These are phyloP conservation scores for Listronotus bonariensis DNA, from an alignment of 1,140 invertebrate species.

Conservation along the genomic window DNA sequence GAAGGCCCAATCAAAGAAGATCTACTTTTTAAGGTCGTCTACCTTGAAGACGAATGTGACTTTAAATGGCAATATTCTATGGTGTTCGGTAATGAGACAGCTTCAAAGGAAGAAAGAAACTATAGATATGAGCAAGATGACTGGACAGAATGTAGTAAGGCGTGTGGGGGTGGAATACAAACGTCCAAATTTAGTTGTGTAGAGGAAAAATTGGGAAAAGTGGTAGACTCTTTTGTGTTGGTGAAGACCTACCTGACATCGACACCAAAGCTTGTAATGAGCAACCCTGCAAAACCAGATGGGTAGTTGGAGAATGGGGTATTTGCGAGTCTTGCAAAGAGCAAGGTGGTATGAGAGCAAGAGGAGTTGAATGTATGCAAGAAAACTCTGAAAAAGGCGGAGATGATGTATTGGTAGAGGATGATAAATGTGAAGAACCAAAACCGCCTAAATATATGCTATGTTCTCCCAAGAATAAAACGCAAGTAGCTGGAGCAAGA, in stretches of 20 bases:
- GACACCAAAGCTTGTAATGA: constrained; percentile 18
- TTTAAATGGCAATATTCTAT: constrained; percentile 14
- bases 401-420: constrained; percentile 13
- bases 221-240: neutral
- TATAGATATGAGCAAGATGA: constrained; percentile 12
- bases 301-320: constrained; percentile 10
- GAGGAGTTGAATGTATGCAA: constrained; percentile 16
- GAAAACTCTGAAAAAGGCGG: constrained; percentile 11
- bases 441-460: constrained; percentile 3
- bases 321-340: neutral
- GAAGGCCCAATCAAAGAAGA: constrained; percentile 13
- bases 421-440: constrained; percentile 12
- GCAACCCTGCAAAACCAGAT: constrained; percentile 14
- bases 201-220: constrained; percentile 16
- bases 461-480: neutral
- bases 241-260: constrained; percentile 6
- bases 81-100: constrained; percentile 13
- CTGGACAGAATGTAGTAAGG: constrained; percentile 14
- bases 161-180: constrained; percentile 10
- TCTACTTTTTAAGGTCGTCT: constrained; percentile 7
- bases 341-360: neutral
- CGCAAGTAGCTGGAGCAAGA: no score
- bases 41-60: neutral
- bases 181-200: constrained; percentile 8
- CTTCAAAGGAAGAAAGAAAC: constrained; percentile 13